Base-by-base conservation (phyloP, 2,888 invertebrate species). In the Scaptomyza polygonia region DNA sequence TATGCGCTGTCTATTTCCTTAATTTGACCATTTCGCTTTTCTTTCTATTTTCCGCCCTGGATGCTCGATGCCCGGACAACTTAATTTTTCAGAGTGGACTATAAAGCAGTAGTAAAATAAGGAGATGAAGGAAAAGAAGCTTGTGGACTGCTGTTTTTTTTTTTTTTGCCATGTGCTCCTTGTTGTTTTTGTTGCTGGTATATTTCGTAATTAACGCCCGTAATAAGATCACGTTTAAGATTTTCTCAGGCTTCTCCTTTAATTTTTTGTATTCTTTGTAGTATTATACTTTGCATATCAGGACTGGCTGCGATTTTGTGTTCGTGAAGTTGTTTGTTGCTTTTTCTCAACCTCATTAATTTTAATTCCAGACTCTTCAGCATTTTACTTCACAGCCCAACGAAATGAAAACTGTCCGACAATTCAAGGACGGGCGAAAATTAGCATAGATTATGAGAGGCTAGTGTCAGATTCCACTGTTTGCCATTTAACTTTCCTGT, bases 151-250 rank as follows among this genome's bases (percentile, higher is more conserved):
- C 51, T 61, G 67, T 58, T 39, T 48, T 59, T 49, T 61, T 36
- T 53, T 30, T 29, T 29, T 49, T 53, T 34, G 34, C 27, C 32
- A 56, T 42, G 30, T 62, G 63, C 45, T 52, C 5, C 5, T 25
- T 40, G 4, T 44, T 51, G 16, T 25, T 29, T 27, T 54, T 32
- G 44, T 45, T 53, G 51, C n/a, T 52, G 48, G 58, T 64, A 74
- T 67, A 68, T 74, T 77, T 87, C 74, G 86, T 88, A 90, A 90
- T 90, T 90, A 90, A 90, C 88, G 89, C 81, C 81, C 84, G 88
- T 89, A 89, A 90, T 88, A 88, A 85, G 87, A 90, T 88, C 84
- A 88, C 89, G 84, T 88, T 89, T 87, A 89, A 88, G 79, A 74
- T 83, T 86, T 77, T 72, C 52, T 57, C 25, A 27, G 40, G 32